Conservation (phyloP, 1,140 invertebrate genomes). For the Euwallacea similis region DNA sequence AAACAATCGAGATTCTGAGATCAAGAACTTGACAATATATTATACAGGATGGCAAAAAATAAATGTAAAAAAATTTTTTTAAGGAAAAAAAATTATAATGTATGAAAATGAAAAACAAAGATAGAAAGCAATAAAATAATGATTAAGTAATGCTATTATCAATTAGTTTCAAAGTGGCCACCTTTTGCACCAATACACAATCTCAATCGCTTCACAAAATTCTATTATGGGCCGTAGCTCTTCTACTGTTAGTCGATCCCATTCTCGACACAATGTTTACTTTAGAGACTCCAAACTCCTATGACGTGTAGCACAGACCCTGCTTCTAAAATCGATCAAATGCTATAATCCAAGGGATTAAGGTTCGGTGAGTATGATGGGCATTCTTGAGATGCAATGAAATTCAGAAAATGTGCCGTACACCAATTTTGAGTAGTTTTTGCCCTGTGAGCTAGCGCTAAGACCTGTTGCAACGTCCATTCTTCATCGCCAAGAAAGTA, state of each 20-base stretch:
- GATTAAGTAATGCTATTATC: too few species aligned
- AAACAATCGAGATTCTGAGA: too few species aligned
- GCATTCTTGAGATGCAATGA: background rate
- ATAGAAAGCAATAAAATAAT: too few species aligned
- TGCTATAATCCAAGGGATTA: background rate
- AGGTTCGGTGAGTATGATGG: background rate
- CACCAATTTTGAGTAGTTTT: too few species aligned
- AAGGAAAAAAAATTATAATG: too few species aligned
- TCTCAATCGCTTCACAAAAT: background rate
- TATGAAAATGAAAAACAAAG: too few species aligned
- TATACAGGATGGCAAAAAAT: too few species aligned
- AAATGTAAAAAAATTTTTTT: too few species aligned
- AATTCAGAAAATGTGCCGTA: too few species aligned
- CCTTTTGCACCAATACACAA: background rate
- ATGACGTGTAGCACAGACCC: background rate
- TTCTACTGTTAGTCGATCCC: background rate
- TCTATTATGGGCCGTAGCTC: background rate
- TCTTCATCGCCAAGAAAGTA: conserved; percentile 18
- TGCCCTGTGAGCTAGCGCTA: conserved; percentile 14
- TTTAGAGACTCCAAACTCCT: background rate
- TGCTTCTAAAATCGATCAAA: background rate
- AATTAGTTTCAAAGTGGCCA: background rate
- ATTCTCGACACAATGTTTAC: background rate
- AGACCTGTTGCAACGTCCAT: conserved; percentile 19
- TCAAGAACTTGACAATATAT: too few species aligned